Evolutionary conservation across 2,797 vertebrate species (phyloP).

Genomic region (Sphenodon punctatus): DNA sequence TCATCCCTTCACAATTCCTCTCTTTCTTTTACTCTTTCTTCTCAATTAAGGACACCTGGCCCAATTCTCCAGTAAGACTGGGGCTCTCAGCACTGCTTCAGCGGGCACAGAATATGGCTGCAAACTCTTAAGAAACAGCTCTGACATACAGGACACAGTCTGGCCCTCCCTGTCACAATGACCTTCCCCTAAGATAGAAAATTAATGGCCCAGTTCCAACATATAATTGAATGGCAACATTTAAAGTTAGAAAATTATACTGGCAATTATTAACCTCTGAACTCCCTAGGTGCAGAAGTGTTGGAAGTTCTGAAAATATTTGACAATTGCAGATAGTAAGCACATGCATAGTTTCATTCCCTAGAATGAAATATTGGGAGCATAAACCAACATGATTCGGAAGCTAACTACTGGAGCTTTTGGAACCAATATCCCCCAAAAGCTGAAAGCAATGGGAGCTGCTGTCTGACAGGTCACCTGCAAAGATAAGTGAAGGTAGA

Average conservation of each 20-base stretch:
- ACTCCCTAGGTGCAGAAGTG: not conserved
- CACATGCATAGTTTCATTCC: no score
- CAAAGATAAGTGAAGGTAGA: not conserved
- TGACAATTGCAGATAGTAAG: no score
- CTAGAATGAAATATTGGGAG: no score
- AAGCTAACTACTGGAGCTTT: no score
- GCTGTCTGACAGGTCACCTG: not conserved
- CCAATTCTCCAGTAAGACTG: not conserved
- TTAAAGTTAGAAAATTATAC: not conserved
- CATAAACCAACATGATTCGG: no score
- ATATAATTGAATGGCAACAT: no score
- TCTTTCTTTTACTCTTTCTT: not conserved
- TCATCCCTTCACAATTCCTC: not conserved
- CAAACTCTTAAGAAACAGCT: not conserved
- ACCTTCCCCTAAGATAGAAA: not conserved
- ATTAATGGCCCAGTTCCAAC: not conserved
- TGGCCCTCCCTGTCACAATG: accelerated
- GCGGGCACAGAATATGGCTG: not conserved
- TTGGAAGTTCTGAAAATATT: no score
- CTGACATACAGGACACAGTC: not conserved
- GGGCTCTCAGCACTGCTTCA: not conserved
- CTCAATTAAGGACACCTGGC: not conserved
- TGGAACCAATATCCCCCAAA: no score
- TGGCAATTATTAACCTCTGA: not conserved
- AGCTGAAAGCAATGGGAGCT: not conserved